Evolutionary conservation across 2,113 vertebrate genomes (phyloP).

Genomic region (Muscicapa adusta): DNA sequence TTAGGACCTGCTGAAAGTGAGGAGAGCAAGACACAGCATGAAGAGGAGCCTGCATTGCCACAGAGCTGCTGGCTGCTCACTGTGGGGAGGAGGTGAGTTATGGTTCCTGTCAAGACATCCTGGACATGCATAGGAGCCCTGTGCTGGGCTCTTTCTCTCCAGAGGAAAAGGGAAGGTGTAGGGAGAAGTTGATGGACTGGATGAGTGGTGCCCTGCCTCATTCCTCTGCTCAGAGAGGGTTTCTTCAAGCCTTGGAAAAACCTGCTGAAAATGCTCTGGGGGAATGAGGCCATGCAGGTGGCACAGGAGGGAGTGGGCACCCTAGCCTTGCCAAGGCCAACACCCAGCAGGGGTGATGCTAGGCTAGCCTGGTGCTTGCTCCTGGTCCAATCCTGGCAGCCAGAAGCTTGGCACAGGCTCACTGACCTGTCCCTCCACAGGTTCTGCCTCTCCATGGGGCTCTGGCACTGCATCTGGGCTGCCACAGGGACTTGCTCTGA

Average conservation of each 20-base stretch:
- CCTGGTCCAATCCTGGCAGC: neutral
- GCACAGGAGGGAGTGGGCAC: neutral
- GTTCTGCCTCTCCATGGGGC: neutral
- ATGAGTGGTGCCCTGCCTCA: neutral
- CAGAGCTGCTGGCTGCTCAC: neutral
- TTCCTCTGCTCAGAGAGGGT: neutral
- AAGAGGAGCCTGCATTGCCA: neutral
- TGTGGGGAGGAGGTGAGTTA: neutral
- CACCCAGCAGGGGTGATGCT: rapidly evolving
- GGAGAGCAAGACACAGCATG: neutral
- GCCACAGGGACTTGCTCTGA: neutral
- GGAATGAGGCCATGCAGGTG: neutral
- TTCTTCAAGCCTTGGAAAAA: neutral
- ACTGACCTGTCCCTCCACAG: neutral
- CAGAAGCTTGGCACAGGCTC: neutral
- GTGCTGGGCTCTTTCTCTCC: neutral
- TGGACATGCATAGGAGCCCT: neutral
- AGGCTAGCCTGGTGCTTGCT: neutral
- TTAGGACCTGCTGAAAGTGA: neutral
- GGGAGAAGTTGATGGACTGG: neutral
- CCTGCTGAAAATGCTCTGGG: neutral
- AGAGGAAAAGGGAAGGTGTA: neutral
- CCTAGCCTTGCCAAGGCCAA: neutral
- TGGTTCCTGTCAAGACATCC: neutral
- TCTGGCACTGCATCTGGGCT: neutral